Percentiles rank a stretch among this genome's conserved stretches.
phyloP scores from a whole-genome alignment of 1,140 invertebrate species.

The Orchesella cincta region DNA sequence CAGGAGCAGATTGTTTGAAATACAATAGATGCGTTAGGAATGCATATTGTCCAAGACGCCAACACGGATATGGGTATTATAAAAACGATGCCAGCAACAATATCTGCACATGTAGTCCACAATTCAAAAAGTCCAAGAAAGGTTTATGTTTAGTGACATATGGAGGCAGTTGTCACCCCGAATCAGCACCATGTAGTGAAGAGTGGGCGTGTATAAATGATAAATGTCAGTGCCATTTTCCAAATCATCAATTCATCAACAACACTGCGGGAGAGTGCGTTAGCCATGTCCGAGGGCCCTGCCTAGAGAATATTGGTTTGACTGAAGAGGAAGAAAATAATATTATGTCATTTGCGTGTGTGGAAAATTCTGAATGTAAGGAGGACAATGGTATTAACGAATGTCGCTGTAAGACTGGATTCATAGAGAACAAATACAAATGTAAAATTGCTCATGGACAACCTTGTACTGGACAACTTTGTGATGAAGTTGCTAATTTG shows the following conservation, averaged over 20 bases:
- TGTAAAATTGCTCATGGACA: background rate
- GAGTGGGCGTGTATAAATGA: background rate
- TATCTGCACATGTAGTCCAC: background rate
- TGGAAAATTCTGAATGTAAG: background rate
- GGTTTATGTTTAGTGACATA: background rate
- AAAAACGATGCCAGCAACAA: background rate
- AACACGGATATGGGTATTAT: background rate
- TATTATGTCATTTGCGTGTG: background rate
- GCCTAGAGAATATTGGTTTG: background rate
- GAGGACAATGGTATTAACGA: background rate
- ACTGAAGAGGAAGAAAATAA: no score
- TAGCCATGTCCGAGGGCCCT: background rate
- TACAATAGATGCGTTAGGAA: constrained; percentile 2
- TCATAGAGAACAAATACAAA: background rate
- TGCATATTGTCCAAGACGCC: background rate
- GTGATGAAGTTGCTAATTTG: background rate
- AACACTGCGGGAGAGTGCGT: background rate
- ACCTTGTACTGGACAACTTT: background rate
- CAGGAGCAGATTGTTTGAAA: background rate
- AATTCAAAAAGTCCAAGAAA: constrained; percentile 1
- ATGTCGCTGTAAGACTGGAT: background rate
- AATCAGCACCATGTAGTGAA: background rate
- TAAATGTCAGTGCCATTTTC: constrained; percentile 11
- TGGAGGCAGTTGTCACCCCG: background rate
- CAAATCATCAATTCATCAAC: background rate